phyloP scores from a whole-genome alignment of 2,888 invertebrate genomes.

The Tupiocoris notatus region DNA sequence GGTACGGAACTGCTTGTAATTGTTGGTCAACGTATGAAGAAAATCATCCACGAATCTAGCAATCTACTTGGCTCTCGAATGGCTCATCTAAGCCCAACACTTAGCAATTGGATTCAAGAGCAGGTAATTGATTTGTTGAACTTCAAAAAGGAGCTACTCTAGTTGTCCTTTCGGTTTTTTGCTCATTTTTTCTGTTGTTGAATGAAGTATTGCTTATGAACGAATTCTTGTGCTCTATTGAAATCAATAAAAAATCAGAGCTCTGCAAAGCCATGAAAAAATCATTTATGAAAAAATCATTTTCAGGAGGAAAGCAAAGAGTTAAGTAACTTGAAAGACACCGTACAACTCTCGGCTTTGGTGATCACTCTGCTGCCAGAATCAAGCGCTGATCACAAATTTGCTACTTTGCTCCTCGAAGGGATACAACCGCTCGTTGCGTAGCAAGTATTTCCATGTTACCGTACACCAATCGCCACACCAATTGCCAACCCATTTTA shows the following conservation, averaged over 20 bases:
- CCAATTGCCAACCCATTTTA: neutral
- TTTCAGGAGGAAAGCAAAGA: slow-evolving; percentile 41
- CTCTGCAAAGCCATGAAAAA: too few relatives aligned
- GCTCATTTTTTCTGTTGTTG: too few relatives aligned
- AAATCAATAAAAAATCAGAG: too few relatives aligned
- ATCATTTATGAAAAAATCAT: neutral
- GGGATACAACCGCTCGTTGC: slow-evolving; percentile 37
- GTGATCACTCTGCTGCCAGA: slow-evolving; percentile 55
- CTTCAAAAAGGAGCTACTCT: too few relatives aligned
- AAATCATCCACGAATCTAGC: slow-evolving; percentile 62
- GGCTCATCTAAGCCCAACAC: slow-evolving; percentile 71
- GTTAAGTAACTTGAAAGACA: slow-evolving; percentile 49
- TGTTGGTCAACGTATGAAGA: slow-evolving; percentile 76
- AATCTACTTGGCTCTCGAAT: slow-evolving; percentile 64
- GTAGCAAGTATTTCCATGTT: slow-evolving; percentile 7
- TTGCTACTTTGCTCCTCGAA: slow-evolving; percentile 36
- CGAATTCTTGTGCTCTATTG: too few relatives aligned
- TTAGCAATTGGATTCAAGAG: slow-evolving; percentile 72
- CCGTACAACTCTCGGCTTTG: slow-evolving; percentile 54
- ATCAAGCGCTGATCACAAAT: slow-evolving; percentile 30
- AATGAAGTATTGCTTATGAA: too few relatives aligned
- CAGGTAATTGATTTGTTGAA: too few relatives aligned
- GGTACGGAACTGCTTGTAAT: slow-evolving; percentile 72
- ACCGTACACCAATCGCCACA: neutral
- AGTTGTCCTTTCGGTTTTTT: neutral